Evolutionary conservation across 2,797 vertebrate genomes (phyloP).

Genomic region (Takifugu ocellatus): DNA sequence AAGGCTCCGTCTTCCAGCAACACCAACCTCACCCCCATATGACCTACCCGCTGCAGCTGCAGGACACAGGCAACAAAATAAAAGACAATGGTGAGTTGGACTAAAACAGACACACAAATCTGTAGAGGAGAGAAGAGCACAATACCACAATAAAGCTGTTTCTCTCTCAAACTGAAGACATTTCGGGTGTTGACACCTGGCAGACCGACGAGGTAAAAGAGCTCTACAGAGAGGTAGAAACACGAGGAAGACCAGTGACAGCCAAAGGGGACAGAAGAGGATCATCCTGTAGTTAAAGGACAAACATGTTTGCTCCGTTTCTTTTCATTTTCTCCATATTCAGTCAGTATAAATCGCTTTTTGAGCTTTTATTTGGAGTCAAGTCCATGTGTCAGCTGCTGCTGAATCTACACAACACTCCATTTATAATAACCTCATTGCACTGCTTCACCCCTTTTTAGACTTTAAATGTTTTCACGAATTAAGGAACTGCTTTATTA

Average conservation of each 20-base stretch:
- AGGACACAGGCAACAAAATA: constrained; percentile 20
- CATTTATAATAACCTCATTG: too few species aligned
- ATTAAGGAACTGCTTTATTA: too few species aligned
- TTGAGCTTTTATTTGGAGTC: too few species aligned
- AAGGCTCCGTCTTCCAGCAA: constrained; percentile 24
- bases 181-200: constrained; percentile 15
- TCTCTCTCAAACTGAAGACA: constrained; percentile 1
- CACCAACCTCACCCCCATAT: constrained; percentile 25
- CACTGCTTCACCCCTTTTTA: too few species aligned
- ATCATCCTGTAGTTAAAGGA: constrained; percentile 15
- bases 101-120: constrained; percentile 6
- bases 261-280: neutral
- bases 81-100: constrained; percentile 1
- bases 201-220: constrained; percentile 6
- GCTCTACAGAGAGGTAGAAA: constrained; percentile 2
- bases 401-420: too few species aligned
- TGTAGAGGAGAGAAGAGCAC: constrained; percentile 4
- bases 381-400: too few species aligned
- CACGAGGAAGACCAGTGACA: constrained; percentile 28
- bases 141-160: too few species aligned
- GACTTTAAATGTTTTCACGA: too few species aligned
- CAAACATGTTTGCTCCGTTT: too few species aligned
- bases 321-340: too few species aligned
- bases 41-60: neutral
- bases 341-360: too few species aligned